Percentiles rank a stretch among this genome's conserved stretches.
Evolutionary conservation across 1,140 invertebrate genomes (phyloP).

Genomic region (Atta texana): DNA sequence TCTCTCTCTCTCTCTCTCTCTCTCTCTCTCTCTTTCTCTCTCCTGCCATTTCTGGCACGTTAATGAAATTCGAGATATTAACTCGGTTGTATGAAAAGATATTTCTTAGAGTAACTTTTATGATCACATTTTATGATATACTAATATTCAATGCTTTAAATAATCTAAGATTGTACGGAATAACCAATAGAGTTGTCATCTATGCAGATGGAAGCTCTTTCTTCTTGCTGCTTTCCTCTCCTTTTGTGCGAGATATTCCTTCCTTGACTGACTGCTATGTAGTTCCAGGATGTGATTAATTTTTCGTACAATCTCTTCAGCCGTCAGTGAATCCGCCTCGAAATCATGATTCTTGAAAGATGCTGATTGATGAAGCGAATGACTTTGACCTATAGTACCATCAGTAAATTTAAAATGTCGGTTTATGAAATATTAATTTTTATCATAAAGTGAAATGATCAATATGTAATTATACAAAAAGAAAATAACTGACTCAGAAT

Average conservation of each 20-base stretch:
- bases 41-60: neutral
- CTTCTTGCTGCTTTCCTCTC: slow-evolving; percentile 88
- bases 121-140: neutral
- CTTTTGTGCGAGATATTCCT: slow-evolving; percentile 90
- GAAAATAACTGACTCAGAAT: slow-evolving; percentile 78
- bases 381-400: slow-evolving; percentile 79
- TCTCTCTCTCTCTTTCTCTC: too few relatives aligned
- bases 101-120: neutral
- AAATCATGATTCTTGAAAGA: slow-evolving; percentile 95
- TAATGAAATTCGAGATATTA: slow-evolving; percentile 4
- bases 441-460: neutral
- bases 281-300: slow-evolving; percentile 95
- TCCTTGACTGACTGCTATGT: slow-evolving; percentile 91
- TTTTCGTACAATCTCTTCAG: slow-evolving; percentile 94
- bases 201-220: slow-evolving; percentile 87
- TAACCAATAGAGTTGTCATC: slow-evolving; percentile 82
- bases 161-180: slow-evolving; percentile 72
- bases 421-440: neutral
- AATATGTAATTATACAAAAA: slow-evolving; percentile 7
- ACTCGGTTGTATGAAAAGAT: slow-evolving; percentile 26
- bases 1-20: neutral
- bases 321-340: slow-evolving; percentile 91
- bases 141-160: slow-evolving; percentile 64
- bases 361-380: slow-evolving; percentile 85
- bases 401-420: slow-evolving; percentile 48